Conservation (phyloP, 2,797 vertebrate species). For the Parambassis ranga region DNA sequence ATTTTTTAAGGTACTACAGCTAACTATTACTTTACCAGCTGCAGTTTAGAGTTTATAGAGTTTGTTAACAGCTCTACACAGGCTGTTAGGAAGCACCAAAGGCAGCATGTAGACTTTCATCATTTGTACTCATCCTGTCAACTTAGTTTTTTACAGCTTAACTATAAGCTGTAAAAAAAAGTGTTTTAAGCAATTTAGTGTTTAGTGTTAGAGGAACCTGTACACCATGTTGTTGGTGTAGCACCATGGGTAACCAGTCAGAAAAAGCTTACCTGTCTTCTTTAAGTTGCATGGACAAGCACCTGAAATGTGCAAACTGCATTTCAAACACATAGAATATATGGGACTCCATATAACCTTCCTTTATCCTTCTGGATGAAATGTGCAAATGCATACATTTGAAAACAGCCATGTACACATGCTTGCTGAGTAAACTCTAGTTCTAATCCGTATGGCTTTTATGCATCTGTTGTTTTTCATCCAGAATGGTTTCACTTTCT, state of each 20-base stretch:
- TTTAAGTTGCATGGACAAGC: too few relatives aligned
- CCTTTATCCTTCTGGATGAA: neutral
- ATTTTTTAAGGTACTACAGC: neutral
- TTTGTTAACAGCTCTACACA: neutral
- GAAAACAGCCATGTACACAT: neutral
- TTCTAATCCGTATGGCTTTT: neutral
- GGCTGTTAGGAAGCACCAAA: neutral
- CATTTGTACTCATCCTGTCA: too few relatives aligned
- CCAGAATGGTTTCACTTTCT: constrained; percentile 5
- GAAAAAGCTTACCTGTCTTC: too few relatives aligned
- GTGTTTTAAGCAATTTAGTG: too few relatives aligned
- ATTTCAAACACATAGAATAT: too few relatives aligned
- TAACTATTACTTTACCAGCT: neutral
- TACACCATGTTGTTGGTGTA: too few relatives aligned
- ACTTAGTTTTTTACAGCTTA: too few relatives aligned
- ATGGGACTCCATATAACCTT: too few relatives aligned
- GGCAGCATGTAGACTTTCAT: neutral
- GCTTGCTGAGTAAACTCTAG: constrained; percentile 10
- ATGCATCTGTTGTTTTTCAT: constrained; percentile 10
- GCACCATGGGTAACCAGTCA: too few relatives aligned
- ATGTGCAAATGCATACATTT: neutral
- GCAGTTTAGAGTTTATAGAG: neutral
- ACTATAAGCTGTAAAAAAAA: too few relatives aligned
- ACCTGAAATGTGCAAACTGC: too few relatives aligned
- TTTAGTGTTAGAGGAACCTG: too few relatives aligned